Conservation (phyloP, 2,888 invertebrate species). For the Trilocha varians region DNA sequence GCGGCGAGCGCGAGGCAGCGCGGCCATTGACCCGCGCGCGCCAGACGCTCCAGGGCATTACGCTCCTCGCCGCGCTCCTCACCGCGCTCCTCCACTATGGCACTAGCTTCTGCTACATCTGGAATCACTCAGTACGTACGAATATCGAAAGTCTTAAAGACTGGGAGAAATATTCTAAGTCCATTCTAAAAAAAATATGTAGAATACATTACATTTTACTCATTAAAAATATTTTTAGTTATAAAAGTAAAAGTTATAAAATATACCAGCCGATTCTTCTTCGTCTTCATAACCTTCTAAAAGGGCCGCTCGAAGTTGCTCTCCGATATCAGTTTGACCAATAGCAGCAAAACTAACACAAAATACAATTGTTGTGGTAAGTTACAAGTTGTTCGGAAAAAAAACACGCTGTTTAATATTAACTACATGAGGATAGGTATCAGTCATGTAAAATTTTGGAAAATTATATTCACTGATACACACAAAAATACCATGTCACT, state of each 20-base stretch:
- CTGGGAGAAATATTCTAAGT: no score
- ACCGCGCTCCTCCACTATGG: conserved; percentile 12
- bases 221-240: background rate
- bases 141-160: no score
- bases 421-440: no score
- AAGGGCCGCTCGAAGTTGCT: conserved; percentile 54
- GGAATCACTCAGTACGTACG: no score
- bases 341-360: conserved; percentile 51
- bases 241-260: background rate
- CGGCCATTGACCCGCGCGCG: conserved; percentile 61
- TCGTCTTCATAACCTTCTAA: conserved; percentile 39
- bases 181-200: no score
- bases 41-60: conserved; percentile 51
- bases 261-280: conserved; percentile 37
- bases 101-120: no score
- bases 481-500: no score
- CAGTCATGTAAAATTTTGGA: no score
- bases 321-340: conserved; percentile 60
- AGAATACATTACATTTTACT: background rate
- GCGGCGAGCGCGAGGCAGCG: conserved; percentile 59
- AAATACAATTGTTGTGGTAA: background rate
- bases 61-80: conserved; percentile 19
- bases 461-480: no score
- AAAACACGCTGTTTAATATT: no score
- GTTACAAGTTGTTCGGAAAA: no score